A percentile compares a stretch with the other conserved stretches of the same genome.
Evolutionary conservation across 92 coral and sea anemone species (phyloP).

Genomic region (Pocillopora grandis): DNA sequence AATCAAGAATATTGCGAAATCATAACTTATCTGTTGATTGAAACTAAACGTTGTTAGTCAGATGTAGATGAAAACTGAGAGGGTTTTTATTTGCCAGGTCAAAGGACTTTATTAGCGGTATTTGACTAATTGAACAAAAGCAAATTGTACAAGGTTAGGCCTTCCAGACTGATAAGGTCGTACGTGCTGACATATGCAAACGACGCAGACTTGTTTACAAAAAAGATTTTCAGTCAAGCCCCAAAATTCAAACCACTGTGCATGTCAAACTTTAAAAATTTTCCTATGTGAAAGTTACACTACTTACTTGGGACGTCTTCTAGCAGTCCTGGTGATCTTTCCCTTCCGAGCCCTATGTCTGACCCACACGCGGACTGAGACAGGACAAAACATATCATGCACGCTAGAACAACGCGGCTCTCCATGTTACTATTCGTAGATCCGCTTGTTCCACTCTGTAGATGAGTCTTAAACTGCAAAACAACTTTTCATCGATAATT

Average conservation of each 20-base stretch:
- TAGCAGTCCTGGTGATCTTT: background rate
- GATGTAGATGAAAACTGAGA: no score
- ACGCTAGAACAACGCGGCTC: slow-evolving; percentile 11
- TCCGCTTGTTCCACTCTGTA: background rate
- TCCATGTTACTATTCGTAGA: background rate
- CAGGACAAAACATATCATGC: background rate
- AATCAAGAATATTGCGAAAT: no score
- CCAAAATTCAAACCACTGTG: background rate
- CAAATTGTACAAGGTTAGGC: no score
- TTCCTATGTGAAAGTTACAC: no score
- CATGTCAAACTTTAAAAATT: no score
- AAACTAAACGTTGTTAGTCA: no score
- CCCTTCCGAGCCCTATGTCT: background rate
- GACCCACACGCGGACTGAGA: background rate
- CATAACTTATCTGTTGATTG: no score
- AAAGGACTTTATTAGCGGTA: no score
- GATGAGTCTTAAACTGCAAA: background rate
- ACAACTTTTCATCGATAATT: slow-evolving; percentile 2
- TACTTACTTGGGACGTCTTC: slow-evolving; percentile 10
- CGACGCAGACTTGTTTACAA: background rate
- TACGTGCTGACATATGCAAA: background rate
- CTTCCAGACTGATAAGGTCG: no score
- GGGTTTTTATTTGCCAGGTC: no score
- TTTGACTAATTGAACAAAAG: no score
- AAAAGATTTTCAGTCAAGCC: background rate